Evolutionary conservation across 2,888 invertebrate species (phyloP).

Genomic region (Lapara coniferarum): DNA sequence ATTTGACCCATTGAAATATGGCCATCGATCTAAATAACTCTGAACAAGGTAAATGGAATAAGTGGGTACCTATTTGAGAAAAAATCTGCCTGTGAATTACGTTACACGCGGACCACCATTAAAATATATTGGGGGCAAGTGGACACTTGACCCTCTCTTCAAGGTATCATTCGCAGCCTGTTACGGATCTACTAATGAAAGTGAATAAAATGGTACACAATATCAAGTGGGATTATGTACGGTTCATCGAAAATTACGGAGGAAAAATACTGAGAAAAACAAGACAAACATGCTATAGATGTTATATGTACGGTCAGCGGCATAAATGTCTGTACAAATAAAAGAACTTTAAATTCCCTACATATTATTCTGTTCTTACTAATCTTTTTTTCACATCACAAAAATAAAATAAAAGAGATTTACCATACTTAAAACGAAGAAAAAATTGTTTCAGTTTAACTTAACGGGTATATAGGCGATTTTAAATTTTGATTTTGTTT

Average conservation of each 20-base stretch:
- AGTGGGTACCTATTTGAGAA: constrained; percentile 2
- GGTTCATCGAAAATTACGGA: too few species aligned
- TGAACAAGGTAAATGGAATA: not conserved
- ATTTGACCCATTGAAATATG: too few species aligned
- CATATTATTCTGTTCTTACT: too few species aligned
- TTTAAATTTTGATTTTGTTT: too few species aligned
- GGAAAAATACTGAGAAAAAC: not conserved
- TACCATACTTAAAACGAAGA: too few species aligned
- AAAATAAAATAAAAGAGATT: too few species aligned
- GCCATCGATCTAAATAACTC: not conserved
- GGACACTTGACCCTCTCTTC: constrained; percentile 64
- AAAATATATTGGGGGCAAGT: constrained; percentile 70
- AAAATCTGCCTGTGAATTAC: constrained; percentile 50
- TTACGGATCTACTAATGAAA: constrained; percentile 45
- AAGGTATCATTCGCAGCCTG: constrained; percentile 44
- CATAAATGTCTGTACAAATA: too few species aligned
- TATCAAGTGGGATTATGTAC: not conserved
- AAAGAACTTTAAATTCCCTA: too few species aligned
- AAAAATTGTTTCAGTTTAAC: too few species aligned
- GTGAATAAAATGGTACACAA: constrained; percentile 26
- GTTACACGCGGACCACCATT: constrained; percentile 64
- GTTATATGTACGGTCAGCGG: too few species aligned
- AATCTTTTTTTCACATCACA: too few species aligned
- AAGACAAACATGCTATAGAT: not conserved
- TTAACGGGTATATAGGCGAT: too few species aligned